Percentiles rank a stretch among this genome's conserved stretches.
Evolutionary conservation across 1,140 invertebrate species (phyloP).

Genomic region (Scylla paramamosain): DNA sequence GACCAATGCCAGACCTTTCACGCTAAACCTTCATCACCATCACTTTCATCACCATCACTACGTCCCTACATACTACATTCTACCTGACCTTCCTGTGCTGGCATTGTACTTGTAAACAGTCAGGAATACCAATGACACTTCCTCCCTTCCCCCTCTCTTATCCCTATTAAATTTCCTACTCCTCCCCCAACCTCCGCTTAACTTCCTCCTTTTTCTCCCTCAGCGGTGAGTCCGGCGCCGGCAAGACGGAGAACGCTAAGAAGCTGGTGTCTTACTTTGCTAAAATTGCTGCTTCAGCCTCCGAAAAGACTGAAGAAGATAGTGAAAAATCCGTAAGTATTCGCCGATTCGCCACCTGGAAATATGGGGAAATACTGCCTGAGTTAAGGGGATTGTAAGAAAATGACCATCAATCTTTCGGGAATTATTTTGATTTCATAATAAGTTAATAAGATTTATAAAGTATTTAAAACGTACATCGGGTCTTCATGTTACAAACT

Average conservation of each 20-base stretch:
- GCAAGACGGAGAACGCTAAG: conserved; percentile 32
- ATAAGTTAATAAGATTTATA: too few relatives aligned
- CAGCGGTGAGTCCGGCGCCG: conserved; percentile 4
- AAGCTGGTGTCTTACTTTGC: conserved; percentile 33
- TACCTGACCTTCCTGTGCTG: background rate
- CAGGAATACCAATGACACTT: background rate
- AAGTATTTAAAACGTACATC: too few relatives aligned
- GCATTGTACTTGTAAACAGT: background rate
- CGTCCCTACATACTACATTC: too few relatives aligned
- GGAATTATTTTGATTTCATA: too few relatives aligned
- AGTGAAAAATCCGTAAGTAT: background rate
- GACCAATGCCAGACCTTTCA: background rate
- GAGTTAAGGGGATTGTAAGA: too few relatives aligned
- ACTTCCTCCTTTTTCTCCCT: background rate
- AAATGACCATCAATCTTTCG: too few relatives aligned
- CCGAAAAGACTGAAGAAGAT: background rate
- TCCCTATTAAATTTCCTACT: background rate
- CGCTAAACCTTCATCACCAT: background rate
- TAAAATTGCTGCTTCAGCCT: background rate
- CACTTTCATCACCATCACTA: too few relatives aligned
- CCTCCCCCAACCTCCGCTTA: too few relatives aligned
- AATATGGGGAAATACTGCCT: too few relatives aligned
- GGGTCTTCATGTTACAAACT: too few relatives aligned
- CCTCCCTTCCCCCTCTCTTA: background rate
- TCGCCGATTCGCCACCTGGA: background rate